Evolutionary conservation across 2,888 invertebrate genomes (phyloP).

Genomic region (Papilio gigon): DNA sequence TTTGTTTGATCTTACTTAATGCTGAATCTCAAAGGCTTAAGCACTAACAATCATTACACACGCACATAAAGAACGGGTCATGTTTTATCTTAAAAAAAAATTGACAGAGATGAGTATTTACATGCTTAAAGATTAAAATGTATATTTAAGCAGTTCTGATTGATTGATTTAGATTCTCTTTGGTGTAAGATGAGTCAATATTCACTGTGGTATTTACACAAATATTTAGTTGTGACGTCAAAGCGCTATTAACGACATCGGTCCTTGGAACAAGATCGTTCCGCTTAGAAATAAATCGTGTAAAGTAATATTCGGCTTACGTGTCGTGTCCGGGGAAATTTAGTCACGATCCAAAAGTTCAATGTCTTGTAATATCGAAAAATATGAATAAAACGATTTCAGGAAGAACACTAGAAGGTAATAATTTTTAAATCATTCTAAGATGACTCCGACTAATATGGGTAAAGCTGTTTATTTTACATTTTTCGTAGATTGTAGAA

Average conservation of each 20-base stretch:
- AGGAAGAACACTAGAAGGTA: slow-evolving; percentile 7
- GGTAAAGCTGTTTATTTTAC: neutral
- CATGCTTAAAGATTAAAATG: too few species aligned
- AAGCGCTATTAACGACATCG: slow-evolving; percentile 7
- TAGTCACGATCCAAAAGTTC: slow-evolving; percentile 20
- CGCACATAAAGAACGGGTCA: neutral
- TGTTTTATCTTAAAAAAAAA: neutral
- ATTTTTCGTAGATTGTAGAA: neutral
- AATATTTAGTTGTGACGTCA: slow-evolving; percentile 28
- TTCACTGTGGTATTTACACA: neutral
- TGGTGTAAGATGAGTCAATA: neutral
- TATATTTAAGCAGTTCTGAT: neutral
- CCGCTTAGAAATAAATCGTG: slow-evolving; percentile 36
- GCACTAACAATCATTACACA: neutral
- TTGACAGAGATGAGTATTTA: too few species aligned
- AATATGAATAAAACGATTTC: slow-evolving; percentile 24
- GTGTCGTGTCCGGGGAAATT: slow-evolving; percentile 32
- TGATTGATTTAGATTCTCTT: neutral
- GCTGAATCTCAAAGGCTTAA: neutral
- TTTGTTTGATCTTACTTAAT: too few species aligned
- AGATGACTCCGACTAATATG: neutral
- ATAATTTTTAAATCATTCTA: slow-evolving; percentile 2
- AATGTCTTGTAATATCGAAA: slow-evolving; percentile 22
- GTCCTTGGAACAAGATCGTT: slow-evolving; percentile 32
- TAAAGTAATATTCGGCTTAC: slow-evolving; percentile 12